Base-by-base conservation (phyloP, 2,113 vertebrate genomes). In the Hippocampus abdominalis region DNA sequence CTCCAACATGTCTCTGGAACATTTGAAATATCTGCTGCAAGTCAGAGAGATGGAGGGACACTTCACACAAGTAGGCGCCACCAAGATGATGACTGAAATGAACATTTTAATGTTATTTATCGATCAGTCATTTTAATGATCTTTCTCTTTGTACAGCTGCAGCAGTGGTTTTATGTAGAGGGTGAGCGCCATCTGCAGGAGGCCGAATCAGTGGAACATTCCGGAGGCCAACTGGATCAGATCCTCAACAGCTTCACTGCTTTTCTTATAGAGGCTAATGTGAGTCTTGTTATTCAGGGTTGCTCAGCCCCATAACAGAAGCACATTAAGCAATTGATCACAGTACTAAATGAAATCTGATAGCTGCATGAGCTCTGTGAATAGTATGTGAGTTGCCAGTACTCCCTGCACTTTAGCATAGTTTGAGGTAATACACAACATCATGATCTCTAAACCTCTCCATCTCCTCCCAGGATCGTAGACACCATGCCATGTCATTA, bases 1-100 rank as follows among this genome's bases (percentile, higher is more conserved):
- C 1, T 96, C 96, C 86, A 98, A 97, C 80, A 59, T 91, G 69
- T 91, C 93, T 25, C 88, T 96, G 83, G 91, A 94, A 69, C 94
- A 78, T 64, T 89, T 98, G 77, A 89, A 97, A 77, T 91, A 93
- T 73, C 92, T 96, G 18, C 70, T 78, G 62, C 93, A 91, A 49
- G 83, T 95, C 79, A 86, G 78, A 73, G 88, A 88, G 71, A 89
- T 97, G 15, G 91, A 96, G 82, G 88, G 85, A 0, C 89, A 93
- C 76, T 93, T 97, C 64, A 15, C 54, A n/a, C 85, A 96, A 94
- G 96, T 97, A 76, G 32, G 56, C 8, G 12, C 54, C 10, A 4
- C 54, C 11, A 29, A 10, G n/a, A 10, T 23, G 0, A 4, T 9
- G n/a, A 25, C 54, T 25, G 54, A 56, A 56, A 25, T 25, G 11